Conservation (phyloP, 2,888 invertebrate genomes). For the Margaritifera margaritifera region DNA sequence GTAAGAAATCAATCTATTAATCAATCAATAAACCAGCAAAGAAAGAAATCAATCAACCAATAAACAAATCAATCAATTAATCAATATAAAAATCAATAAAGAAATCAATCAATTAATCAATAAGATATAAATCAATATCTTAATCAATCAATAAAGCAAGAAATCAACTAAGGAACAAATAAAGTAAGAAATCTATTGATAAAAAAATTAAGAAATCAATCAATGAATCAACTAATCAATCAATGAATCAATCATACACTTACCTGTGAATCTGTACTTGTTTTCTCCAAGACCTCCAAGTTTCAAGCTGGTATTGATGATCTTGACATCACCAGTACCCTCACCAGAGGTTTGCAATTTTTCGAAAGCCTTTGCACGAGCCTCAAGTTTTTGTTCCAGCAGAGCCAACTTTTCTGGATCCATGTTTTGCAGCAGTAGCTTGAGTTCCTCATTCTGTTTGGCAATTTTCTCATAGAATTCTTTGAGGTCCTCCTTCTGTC, state of each 20-base stretch:
- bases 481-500: slow-evolving; percentile 66
- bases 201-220: no score
- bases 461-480: slow-evolving; percentile 65
- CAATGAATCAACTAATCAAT: no score
- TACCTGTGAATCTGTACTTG: slow-evolving; percentile 52
- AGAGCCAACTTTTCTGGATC: slow-evolving; percentile 63
- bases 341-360: slow-evolving; percentile 44
- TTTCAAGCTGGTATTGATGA: slow-evolving; percentile 47
- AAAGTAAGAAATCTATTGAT: no score
- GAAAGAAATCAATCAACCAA: no score
- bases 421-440: slow-evolving; percentile 59
- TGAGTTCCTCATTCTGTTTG: slow-evolving; percentile 65
- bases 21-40: no score
- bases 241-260: slow-evolving; percentile 4
- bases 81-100: no score
- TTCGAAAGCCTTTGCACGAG: slow-evolving; percentile 36
- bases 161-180: no score
- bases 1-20: no score
- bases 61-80: no score
- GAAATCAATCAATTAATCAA: no score
- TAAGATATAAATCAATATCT: no score
- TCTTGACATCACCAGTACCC: slow-evolving; percentile 40
- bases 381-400: slow-evolving; percentile 45
- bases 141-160: no score
- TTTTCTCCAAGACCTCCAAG: slow-evolving; percentile 34